Conservation (phyloP, 2,113 vertebrate genomes). For the Mormyrus lacerda region DNA sequence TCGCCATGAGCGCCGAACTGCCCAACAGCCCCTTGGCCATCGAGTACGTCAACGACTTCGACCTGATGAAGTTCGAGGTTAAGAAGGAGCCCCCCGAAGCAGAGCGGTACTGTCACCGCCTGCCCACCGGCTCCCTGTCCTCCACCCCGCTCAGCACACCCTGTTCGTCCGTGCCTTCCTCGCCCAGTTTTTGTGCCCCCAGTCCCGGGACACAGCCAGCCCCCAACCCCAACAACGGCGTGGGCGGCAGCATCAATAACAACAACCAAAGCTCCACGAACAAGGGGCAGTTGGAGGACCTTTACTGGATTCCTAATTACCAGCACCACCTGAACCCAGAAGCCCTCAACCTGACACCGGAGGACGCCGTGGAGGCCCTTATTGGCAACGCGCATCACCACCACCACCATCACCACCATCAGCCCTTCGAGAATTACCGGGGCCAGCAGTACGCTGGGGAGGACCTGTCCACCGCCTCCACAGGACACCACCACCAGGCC, state of each 20-base stretch:
- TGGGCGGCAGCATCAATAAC: constrained; percentile 44
- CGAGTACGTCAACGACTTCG: constrained; percentile 98
- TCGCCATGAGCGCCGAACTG: constrained; percentile 92
- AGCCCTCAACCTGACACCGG: constrained; percentile 91
- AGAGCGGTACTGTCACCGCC: constrained; percentile 85
- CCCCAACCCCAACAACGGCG: constrained; percentile 51
- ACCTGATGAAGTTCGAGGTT: constrained; percentile 98
- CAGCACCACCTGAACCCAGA: constrained; percentile 94
- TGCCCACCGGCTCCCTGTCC: constrained; percentile 86
- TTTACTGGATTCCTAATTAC: constrained; percentile 96
- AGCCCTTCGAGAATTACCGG: constrained; percentile 71
- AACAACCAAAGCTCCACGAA: constrained; percentile 55
- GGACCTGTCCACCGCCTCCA: constrained; percentile 60
- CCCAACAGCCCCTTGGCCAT: constrained; percentile 95
- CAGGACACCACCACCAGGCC: constrained; percentile 57
- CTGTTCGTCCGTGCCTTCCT: constrained; percentile 96
- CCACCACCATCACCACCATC: constrained; percentile 66
- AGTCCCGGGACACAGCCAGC: constrained; percentile 71
- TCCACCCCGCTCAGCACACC: constrained; percentile 96
- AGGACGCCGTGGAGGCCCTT: constrained; percentile 95
- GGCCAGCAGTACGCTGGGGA: constrained; percentile 72
- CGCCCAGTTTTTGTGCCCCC: constrained; percentile 89
- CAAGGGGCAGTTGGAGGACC: constrained; percentile 88
- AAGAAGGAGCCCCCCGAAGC: constrained; percentile 97
- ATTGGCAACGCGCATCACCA: constrained; percentile 81